Evolutionary conservation across 2,797 vertebrate species (phyloP).

Genomic region (Remorina albescens): DNA sequence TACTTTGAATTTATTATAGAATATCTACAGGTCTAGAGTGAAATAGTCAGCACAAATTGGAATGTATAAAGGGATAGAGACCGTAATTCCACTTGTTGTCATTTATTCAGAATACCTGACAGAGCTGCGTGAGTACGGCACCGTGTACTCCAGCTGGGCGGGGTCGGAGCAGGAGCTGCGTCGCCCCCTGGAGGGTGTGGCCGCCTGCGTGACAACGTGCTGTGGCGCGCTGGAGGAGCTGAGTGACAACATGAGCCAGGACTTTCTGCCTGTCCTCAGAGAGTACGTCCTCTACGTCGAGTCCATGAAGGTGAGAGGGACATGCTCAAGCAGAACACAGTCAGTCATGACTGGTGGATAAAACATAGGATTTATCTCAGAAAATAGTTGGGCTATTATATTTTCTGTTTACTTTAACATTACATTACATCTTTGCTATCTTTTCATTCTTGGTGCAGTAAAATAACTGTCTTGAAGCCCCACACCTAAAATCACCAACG

Average conservation of each 20-base stretch:
- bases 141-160: slow-evolving; percentile 94
- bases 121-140: slow-evolving; percentile 93
- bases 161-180: slow-evolving; percentile 88
- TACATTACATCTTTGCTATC: not conserved
- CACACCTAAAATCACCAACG: not conserved
- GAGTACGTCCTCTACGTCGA: slow-evolving; percentile 96
- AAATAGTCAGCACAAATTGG: not conserved
- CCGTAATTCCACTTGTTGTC: not conserved
- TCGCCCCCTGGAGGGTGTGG: slow-evolving; percentile 91
- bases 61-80: not conserved
- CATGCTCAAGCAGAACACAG: not conserved
- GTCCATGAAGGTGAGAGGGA: slow-evolving; percentile 93
- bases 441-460: not conserved
- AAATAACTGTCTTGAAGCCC: not conserved
- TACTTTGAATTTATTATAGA: not conserved
- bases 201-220: slow-evolving; percentile 89
- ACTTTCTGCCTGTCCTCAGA: slow-evolving; percentile 94
- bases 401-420: not conserved
- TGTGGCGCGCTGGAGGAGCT: slow-evolving; percentile 92
- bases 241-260: slow-evolving; percentile 93
- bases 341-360: not conserved
- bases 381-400: not conserved
- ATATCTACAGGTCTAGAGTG: too few relatives aligned
- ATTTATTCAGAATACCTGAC: slow-evolving; percentile 90
- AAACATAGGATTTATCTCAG: not conserved